These are phyloP conservation scores for Drosophila simulans DNA, from an alignment of 1,140 invertebrate genomes.

Conservation along the genomic window DNA sequence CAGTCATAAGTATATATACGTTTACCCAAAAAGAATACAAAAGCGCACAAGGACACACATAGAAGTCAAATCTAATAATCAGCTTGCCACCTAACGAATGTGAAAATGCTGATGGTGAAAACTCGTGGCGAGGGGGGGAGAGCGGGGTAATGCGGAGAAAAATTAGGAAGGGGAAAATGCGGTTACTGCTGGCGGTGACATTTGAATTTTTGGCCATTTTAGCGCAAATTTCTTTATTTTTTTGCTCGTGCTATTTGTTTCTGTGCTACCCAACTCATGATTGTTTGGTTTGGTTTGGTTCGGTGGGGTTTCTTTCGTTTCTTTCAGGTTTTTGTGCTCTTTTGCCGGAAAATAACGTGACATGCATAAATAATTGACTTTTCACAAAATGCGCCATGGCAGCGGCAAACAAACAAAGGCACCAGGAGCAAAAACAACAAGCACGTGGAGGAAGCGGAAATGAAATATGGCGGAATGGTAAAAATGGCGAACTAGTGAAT, in stretches of 20 bases:
- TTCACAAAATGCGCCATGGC: conserved; percentile 58
- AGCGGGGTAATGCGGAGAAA: conserved; percentile 1
- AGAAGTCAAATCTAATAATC: conserved; percentile 65
- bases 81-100: conserved; percentile 50
- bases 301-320: conserved; percentile 23
- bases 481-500: conserved; percentile 58
- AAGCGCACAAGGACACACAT: conserved; percentile 11
- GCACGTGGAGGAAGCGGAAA: conserved; percentile 43
- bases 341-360: conserved; percentile 71
- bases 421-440: conserved; percentile 49
- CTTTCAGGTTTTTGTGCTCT: conserved; percentile 22
- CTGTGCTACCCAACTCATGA: conserved; percentile 30
- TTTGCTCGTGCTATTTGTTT: not conserved
- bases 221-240: conserved; percentile 50
- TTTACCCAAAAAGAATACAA: conserved; percentile 1
- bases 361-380: conserved; percentile 79
- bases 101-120: conserved; percentile 32
- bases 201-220: conserved; percentile 61
- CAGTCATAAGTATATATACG: not conserved
- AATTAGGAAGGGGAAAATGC: conserved; percentile 17
- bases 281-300: conserved; percentile 26
- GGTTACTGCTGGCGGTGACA: conserved; percentile 54
- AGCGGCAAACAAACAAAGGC: conserved; percentile 50
- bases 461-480: conserved; percentile 74
- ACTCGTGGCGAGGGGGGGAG: conserved; percentile 1